Evolutionary conservation across 1,140 invertebrate species (phyloP).

Genomic region (Coenobita brevimanus): DNA sequence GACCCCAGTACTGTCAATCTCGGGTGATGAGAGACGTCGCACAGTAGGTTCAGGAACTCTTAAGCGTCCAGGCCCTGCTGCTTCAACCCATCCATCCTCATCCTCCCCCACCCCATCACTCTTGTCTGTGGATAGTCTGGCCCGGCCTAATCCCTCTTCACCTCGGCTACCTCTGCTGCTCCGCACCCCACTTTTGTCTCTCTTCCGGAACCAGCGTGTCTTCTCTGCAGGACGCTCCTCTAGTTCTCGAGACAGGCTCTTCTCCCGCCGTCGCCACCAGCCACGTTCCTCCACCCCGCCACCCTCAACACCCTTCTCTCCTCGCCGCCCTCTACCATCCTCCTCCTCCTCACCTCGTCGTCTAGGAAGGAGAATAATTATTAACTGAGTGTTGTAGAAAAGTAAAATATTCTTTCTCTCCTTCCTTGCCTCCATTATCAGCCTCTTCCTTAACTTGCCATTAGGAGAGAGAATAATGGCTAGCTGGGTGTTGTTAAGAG

Average conservation of each 20-base stretch:
- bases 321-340: conserved; percentile 2
- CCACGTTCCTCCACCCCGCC: conserved; percentile 61
- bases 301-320: neutral
- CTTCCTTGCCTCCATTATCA: no score
- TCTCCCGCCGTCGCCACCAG: conserved; percentile 56
- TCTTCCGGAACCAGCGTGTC: conserved; percentile 65
- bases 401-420: no score
- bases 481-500: no score
- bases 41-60: conserved; percentile 65
- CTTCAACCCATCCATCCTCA: neutral
- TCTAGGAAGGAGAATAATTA: neutral
- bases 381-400: no score
- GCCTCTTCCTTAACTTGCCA: no score
- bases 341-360: conserved; percentile 22
- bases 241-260: conserved; percentile 60
- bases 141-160: conserved; percentile 60
- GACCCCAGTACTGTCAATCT: conserved; percentile 75
- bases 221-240: conserved; percentile 56
- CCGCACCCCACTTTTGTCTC: conserved; percentile 65
- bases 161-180: conserved; percentile 63
- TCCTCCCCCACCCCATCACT: neutral
- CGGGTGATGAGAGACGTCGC: conserved; percentile 68
- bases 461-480: no score
- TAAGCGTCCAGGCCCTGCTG: conserved; percentile 62
- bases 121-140: neutral